These are phyloP conservation scores for Psammodynastes pulverulentus DNA, from an alignment of 2,113 vertebrate species.

Conservation along the genomic window DNA sequence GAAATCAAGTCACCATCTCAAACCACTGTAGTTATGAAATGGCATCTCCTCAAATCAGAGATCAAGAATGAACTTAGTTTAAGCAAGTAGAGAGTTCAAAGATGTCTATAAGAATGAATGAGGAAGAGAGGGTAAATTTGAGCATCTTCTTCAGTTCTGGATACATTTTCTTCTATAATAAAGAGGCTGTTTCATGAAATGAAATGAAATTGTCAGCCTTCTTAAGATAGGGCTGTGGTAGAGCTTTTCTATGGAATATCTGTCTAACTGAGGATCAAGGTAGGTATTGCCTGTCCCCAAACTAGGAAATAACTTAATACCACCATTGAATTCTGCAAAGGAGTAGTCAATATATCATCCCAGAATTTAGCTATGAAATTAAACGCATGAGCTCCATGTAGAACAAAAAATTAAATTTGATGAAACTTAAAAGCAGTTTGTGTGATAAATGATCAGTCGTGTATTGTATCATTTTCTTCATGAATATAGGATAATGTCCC, in stretches of 20 bases:
- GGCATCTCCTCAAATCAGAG: neutral
- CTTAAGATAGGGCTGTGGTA: neutral
- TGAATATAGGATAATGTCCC: neutral
- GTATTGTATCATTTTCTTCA: neutral
- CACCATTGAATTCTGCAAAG: neutral
- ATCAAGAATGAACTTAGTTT: neutral
- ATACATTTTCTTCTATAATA: neutral
- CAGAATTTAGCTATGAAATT: neutral
- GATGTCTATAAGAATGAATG: neutral
- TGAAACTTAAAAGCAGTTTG: neutral
- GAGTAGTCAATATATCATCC: neutral
- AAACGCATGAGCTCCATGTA: neutral
- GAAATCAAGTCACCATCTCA: neutral
- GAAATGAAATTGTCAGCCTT: neutral
- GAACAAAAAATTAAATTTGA: neutral
- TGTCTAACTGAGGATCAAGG: rapidly evolving
- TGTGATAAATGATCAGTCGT: neutral
- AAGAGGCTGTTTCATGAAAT: neutral
- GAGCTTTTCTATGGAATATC: neutral
- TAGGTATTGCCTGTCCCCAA: neutral
- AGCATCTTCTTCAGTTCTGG: neutral
- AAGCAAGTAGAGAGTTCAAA: neutral
- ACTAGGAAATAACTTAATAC: neutral
- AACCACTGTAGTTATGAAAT: neutral
- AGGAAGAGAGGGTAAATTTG: neutral